Base-by-base conservation (phyloP, 2,113 vertebrate genomes). In the Oreochromis spilurus region DNA sequence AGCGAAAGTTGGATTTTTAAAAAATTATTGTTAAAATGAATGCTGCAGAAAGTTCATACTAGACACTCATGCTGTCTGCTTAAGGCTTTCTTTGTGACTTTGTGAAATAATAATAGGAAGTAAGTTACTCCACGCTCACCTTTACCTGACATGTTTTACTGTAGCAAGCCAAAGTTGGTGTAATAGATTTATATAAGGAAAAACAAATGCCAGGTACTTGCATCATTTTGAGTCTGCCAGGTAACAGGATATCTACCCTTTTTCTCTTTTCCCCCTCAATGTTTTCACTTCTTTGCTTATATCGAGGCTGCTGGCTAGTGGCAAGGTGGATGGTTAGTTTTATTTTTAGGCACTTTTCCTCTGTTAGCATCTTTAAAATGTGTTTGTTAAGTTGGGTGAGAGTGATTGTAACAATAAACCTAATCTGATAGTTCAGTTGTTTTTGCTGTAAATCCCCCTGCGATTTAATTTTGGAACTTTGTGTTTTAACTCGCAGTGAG, bases 181-280 rank as follows among this genome's bases (percentile, higher is more conserved):
- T 38, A 65, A 21, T 36, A 5, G 19, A 65, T 38, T 21, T 65
- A 65, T 65, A 38, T n/a, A 6, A 21, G 17, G 60, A 36, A 70
- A 70, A 43, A 43, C 38, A 16, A 43, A 24, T 70, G 38, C n/a
- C 38, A 9, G 12, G 36, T 40, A 24, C 36, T 43, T 70, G n/a
- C 62, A 24, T 14, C 36, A 70, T 40, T 70, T 70, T 9, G 11
- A 14, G 4, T 67, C 31, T 11, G 11, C 36, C 65, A 70, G 65
- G 38, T 70, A 43, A 70, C 65, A 43, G 62, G 62, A 70, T 21
- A 9, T 43, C n/a, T 2, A 9, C 65, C 4, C 4, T 8, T 67
- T 0, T 21, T 21, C 4, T 2, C 3, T 5, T 1, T 4, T 8
- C 9, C 4, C 3, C 19, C 12, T 70, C 12, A n/a, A 36, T 11